These are phyloP conservation scores for fruit fly (Drosophila melanogaster) DNA, from an alignment of 1,140 invertebrate species.

Conservation along the genomic window DNA sequence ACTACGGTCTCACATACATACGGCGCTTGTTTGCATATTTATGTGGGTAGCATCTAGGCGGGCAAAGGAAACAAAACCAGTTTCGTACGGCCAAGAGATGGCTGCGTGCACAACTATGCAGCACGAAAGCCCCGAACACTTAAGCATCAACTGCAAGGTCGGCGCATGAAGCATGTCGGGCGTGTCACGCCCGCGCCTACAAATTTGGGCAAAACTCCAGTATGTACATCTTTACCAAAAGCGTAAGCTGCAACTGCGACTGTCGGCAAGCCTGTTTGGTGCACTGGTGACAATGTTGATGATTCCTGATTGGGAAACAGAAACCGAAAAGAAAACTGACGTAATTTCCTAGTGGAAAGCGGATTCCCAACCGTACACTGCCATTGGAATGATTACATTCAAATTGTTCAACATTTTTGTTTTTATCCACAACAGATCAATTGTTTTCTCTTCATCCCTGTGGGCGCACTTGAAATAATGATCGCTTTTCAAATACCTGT, in stretches of 20 bases:
- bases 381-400: neutral
- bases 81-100: conserved; percentile 36
- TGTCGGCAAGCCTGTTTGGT: conserved; percentile 17
- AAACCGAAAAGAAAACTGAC: conserved; percentile 27
- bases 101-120: conserved; percentile 37
- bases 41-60: conserved; percentile 41
- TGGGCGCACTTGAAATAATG: conserved; percentile 35
- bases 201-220: conserved; percentile 11
- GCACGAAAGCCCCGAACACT: conserved; percentile 14
- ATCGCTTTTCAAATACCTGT: conserved; percentile 28
- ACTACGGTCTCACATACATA: conserved; percentile 8
- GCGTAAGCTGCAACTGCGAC: conserved; percentile 35
- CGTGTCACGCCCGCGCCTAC: conserved; percentile 40
- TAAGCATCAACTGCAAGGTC: conserved; percentile 29
- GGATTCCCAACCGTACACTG: conserved; percentile 3
- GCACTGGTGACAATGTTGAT: conserved; percentile 25
- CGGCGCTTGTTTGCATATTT: conserved; percentile 13
- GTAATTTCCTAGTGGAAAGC: conserved; percentile 23
- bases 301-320: conserved; percentile 1
- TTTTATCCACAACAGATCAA: conserved; percentile 3
- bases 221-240: conserved; percentile 30
- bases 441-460: conserved; percentile 25
- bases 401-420: neutral
- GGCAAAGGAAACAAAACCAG: conserved; percentile 51
- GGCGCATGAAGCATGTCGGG: conserved; percentile 19